Evolutionary conservation across 2,888 invertebrate species (phyloP), one percentile per base, ranked within the genome.

Genomic region (Drosophila diplacantha): DNA sequence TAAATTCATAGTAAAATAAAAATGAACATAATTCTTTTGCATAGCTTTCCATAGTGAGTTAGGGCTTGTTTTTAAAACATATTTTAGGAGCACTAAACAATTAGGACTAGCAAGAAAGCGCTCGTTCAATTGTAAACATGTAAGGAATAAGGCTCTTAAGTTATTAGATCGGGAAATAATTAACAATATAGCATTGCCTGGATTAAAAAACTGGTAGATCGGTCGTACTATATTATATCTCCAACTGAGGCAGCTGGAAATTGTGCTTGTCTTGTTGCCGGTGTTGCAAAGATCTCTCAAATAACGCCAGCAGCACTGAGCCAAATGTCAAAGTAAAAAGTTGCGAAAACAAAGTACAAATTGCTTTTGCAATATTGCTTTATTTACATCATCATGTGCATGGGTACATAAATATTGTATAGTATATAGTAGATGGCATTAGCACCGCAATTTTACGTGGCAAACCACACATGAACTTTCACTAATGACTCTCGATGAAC

Each of bases 401-500:
- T 16, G 46, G 7, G n/a, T 29, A 46, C 34, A 9, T 18, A 22
- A n/a, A 16, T 51, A 32, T 22, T 38, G 14, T n/a, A 3, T 43
- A 24, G 39, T 52, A 34, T 37, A 35, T 50, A 46, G 44, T 39
- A 24, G 31, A 26, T 62, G 37, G 39, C 49, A 53, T 69, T 59
- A 60, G 44, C 44, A 69, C 14, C 52, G 55, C 56, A 58, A 50
- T 53, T 81, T 71, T 78, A 78, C 83, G 78, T 83, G 78, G 78
- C 75, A 75, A 49, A 44, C 63, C 41, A 52, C 34, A 38, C 50
- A 63, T 74, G 73, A 85, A 83, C 82, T 83, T 83, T 83, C 82
- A 83, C 82, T 83, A 85, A 85, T 83, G 85, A 83, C 85, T 83
- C 71, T 74, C 70, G 75, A 44, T 84, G 85, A 75, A 81, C 83